A percentile compares a stretch with the other conserved stretches of the same genome.
Evolutionary conservation across 53 echinoderm and acorn worm species (phyloP).

Genomic region (Zoroaster sp.): DNA sequence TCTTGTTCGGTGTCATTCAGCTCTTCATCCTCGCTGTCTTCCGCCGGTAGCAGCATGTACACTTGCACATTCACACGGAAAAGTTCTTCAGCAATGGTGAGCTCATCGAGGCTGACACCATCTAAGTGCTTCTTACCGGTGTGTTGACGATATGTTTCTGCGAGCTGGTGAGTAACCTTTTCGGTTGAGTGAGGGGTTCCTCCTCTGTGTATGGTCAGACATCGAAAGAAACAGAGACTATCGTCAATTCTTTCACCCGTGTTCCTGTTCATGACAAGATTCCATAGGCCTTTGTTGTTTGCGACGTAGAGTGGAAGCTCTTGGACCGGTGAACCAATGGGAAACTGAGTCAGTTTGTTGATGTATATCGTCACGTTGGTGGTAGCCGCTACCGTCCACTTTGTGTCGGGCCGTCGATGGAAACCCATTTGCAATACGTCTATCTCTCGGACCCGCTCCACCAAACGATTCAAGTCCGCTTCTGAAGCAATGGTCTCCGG

Average conservation of each 20-base stretch:
- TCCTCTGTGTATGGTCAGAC: not conserved
- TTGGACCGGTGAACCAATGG: constrained; percentile 22
- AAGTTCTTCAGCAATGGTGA: not conserved
- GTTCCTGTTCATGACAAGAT: not conserved
- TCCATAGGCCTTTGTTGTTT: not conserved
- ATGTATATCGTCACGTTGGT: not conserved
- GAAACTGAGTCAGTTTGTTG: constrained; percentile 7
- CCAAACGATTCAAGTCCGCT: not conserved
- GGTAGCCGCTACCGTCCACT: constrained; percentile 18
- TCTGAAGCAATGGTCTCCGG: not conserved
- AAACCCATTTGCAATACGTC: constrained; percentile 14
- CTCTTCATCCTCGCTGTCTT: too few relatives aligned
- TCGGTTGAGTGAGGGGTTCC: not conserved
- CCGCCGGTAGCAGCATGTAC: too few relatives aligned
- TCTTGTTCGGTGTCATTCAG: not conserved
- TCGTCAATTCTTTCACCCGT: not conserved
- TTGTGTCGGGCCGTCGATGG: constrained; percentile 23
- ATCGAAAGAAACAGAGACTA: constrained; percentile 27
- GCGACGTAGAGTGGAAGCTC: not conserved
- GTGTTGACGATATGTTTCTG: not conserved
- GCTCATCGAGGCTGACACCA: not conserved
- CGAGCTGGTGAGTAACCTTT: not conserved
- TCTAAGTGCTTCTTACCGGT: not conserved
- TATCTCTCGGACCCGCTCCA: not conserved
- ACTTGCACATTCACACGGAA: too few relatives aligned